A percentile compares a stretch with the other conserved stretches of the same genome.
phyloP scores from a whole-genome alignment of 2,113 vertebrate genomes.

The Percopsis transmontana region DNA sequence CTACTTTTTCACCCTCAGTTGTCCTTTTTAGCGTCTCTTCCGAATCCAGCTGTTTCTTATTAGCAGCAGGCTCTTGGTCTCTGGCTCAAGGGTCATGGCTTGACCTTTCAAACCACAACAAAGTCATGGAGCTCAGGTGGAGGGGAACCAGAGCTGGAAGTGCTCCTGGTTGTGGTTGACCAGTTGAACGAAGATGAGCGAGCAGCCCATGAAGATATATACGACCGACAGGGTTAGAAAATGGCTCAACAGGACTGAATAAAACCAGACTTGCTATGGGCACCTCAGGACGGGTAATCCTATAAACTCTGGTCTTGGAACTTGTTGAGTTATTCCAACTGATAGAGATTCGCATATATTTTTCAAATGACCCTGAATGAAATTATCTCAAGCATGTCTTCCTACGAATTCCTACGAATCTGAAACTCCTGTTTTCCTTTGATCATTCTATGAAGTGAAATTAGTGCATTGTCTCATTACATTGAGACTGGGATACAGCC shows the following conservation, averaged over 20 bases:
- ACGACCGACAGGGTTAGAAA: not conserved
- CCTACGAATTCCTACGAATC: slow-evolving; percentile 3
- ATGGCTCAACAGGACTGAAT: not conserved
- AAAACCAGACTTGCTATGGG: slow-evolving; percentile 3
- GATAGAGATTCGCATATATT: not conserved
- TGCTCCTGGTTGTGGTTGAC: slow-evolving; percentile 29
- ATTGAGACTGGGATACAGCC: not conserved
- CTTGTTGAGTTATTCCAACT: not conserved
- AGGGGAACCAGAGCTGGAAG: slow-evolving; percentile 42
- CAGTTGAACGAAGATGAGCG: slow-evolving; percentile 33
- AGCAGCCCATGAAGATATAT: not conserved
- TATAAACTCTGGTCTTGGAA: not conserved
- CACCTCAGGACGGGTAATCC: not conserved
- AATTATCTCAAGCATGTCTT: slow-evolving; percentile 1
- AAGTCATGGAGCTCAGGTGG: slow-evolving; percentile 44
- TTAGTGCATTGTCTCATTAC: slow-evolving; percentile 19
- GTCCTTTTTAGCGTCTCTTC: not conserved
- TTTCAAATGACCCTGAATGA: slow-evolving; percentile 8
- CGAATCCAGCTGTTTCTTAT: slow-evolving; percentile 64
- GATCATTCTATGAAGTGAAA: slow-evolving; percentile 2
- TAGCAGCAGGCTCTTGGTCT: slow-evolving; percentile 52
- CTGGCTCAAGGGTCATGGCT: slow-evolving; percentile 41
- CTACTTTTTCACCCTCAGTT: slow-evolving; percentile 7
- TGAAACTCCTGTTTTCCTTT: not conserved
- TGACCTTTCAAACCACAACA: slow-evolving; percentile 58